Conservation (phyloP, 2,113 vertebrate genomes). For the Anarrhichthys ocellatus region DNA sequence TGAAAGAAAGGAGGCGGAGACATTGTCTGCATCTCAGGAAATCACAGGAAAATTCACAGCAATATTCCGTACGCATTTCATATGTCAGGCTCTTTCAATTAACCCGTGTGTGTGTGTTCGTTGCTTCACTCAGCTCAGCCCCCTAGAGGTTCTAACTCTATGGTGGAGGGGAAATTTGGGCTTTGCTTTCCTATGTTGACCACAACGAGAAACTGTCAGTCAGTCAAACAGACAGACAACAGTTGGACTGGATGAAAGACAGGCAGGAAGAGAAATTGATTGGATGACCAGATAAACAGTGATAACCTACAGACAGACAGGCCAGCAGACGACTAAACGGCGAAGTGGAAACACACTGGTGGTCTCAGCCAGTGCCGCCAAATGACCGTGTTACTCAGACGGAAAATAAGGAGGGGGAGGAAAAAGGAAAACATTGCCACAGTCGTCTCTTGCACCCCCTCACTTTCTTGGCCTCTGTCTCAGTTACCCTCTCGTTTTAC, state of each 20-base stretch:
- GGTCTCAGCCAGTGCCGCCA: conserved; percentile 71
- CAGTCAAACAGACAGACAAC: conserved; percentile 33
- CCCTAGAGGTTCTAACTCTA: conserved; percentile 8
- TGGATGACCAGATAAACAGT: conserved; percentile 31
- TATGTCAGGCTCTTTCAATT: conserved; percentile 3
- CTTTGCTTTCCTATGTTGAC: conserved; percentile 37
- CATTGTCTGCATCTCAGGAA: background rate
- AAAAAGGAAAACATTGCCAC: conserved; percentile 67
- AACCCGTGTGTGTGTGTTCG: conserved; percentile 11
- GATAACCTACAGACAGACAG: conserved; percentile 53
- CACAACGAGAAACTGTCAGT: conserved; percentile 29
- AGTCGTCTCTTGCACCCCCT: conserved; percentile 35
- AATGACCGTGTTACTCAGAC: conserved; percentile 76
- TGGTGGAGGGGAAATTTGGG: conserved; percentile 39
- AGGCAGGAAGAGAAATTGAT: conserved; percentile 41
- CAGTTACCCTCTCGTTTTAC: conserved; percentile 45
- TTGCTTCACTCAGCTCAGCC: conserved; percentile 11
- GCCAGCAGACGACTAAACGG: conserved; percentile 48
- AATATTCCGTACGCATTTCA: conserved; percentile 2
- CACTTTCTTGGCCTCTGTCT: conserved; percentile 34
- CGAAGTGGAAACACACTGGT: conserved; percentile 74
- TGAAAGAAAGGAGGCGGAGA: background rate
- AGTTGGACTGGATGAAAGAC: conserved; percentile 33
- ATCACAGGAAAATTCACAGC: background rate
- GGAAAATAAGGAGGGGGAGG: conserved; percentile 74